A percentile compares a stretch with the other conserved stretches of the same genome.
Conservation (phyloP, 2,888 invertebrate species). For the Luperina nickerlii region DNA sequence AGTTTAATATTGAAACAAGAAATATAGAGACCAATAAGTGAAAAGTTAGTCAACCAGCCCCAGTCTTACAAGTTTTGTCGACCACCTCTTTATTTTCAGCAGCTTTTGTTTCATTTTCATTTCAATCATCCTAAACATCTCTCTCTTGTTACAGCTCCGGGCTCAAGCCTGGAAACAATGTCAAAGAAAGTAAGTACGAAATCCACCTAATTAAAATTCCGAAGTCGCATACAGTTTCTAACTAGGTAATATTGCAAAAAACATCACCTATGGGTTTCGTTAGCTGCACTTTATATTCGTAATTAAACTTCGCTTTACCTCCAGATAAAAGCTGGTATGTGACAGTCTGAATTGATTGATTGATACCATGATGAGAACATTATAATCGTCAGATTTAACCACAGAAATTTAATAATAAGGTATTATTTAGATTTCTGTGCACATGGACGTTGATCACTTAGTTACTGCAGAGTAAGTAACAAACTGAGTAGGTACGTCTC, state of each 20-base stretch:
- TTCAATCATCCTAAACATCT: slow-evolving; percentile 16
- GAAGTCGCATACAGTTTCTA: not conserved
- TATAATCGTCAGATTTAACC: too few species aligned
- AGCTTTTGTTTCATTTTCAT: slow-evolving; percentile 19
- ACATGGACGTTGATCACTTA: not conserved
- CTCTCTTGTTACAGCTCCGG: slow-evolving; percentile 42
- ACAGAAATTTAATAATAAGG: too few species aligned
- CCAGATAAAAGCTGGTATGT: not conserved
- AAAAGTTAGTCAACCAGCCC: not conserved
- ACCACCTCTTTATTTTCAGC: not conserved
- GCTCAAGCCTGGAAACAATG: slow-evolving; percentile 39
- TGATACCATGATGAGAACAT: not conserved
- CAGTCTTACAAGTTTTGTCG: not conserved
- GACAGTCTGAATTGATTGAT: not conserved
- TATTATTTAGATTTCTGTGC: too few species aligned
- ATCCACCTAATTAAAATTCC: not conserved
- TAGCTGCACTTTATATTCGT: not conserved
- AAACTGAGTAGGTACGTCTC: not conserved
- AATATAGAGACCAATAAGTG: too few species aligned
- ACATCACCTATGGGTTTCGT: not conserved
- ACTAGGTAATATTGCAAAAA: too few species aligned
- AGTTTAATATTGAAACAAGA: not conserved
- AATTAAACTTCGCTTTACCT: not conserved
- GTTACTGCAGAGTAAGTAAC: not conserved
- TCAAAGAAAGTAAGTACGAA: slow-evolving; percentile 31